Evolutionary conservation across 1,140 invertebrate genomes (phyloP).

Genomic region (Atta cephalotes): DNA sequence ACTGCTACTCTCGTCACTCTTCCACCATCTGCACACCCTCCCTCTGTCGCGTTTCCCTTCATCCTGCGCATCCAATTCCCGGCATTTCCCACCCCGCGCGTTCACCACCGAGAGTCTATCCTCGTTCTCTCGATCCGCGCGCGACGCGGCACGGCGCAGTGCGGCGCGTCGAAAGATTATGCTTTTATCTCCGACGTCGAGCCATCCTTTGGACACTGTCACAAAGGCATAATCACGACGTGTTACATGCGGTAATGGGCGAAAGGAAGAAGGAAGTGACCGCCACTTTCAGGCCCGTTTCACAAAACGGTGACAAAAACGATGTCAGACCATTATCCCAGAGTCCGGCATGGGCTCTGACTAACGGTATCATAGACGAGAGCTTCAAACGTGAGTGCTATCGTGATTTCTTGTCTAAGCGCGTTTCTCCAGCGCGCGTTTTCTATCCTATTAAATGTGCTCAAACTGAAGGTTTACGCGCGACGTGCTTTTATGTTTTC

Average conservation of each 20-base stretch:
- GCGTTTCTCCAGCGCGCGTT: not conserved
- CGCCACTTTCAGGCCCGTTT: slow-evolving; percentile 68
- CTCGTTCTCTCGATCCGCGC: not conserved
- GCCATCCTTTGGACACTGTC: not conserved
- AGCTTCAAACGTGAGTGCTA: slow-evolving; percentile 77
- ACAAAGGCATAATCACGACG: slow-evolving; percentile 67
- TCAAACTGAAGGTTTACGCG: slow-evolving; percentile 1
- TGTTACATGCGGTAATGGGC: slow-evolving; percentile 41
- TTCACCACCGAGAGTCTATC: not conserved
- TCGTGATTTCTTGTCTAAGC: slow-evolving; percentile 69
- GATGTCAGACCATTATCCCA: slow-evolving; percentile 68
- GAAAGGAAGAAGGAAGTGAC: slow-evolving; percentile 53
- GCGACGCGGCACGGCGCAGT: not conserved
- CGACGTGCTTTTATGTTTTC: slow-evolving; percentile 38
- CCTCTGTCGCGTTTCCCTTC: slow-evolving; percentile 13
- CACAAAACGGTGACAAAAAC: slow-evolving; percentile 74
- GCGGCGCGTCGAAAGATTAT: slow-evolving; percentile 42
- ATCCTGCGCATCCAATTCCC: slow-evolving; percentile 43
- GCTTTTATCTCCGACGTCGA: slow-evolving; percentile 9
- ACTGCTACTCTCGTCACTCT: slow-evolving; percentile 55
- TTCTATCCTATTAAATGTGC: slow-evolving; percentile 30
- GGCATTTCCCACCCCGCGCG: not conserved
- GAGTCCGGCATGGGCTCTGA: slow-evolving; percentile 30
- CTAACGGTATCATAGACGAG: slow-evolving; percentile 75
- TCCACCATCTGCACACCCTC: slow-evolving; percentile 13